phyloP scores from a whole-genome alignment of 2,888 invertebrate genomes.

The Antheraea yamamai region DNA sequence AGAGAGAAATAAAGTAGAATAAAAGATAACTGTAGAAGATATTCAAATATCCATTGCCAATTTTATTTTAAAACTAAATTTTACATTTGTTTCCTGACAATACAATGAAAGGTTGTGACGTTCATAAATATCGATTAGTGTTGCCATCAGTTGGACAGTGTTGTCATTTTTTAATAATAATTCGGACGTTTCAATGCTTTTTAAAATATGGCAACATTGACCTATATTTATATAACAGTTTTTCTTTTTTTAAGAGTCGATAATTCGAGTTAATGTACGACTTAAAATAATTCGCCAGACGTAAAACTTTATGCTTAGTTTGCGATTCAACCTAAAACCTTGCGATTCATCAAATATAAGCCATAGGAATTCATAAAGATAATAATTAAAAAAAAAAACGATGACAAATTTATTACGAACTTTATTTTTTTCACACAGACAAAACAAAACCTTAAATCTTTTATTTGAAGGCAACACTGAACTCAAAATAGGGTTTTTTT shows the following conservation, averaged over 20 bases:
- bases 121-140: not conserved
- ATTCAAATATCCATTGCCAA: conserved; percentile 14
- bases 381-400: not conserved
- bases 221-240: not conserved
- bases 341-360: too few relatives aligned
- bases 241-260: not conserved
- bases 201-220: not conserved
- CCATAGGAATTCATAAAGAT: too few relatives aligned
- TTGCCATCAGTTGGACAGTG: not conserved
- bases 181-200: not conserved
- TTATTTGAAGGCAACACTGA: conserved; percentile 12
- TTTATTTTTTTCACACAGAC: conserved; percentile 11
- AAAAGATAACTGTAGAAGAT: not conserved
- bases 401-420: not conserved
- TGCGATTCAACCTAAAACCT: too few relatives aligned
- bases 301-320: not conserved
- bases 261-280: too few relatives aligned
- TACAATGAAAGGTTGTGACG: conserved; percentile 1
- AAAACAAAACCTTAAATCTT: not conserved
- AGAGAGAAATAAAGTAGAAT: not conserved
- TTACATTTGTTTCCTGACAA: conserved; percentile 5
- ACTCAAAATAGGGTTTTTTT: not conserved
- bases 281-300: not conserved
- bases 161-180: not conserved
- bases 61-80: conserved; percentile 16